phyloP scores from a whole-genome alignment of 2,888 invertebrate genomes.

The Aphidius colemani region DNA sequence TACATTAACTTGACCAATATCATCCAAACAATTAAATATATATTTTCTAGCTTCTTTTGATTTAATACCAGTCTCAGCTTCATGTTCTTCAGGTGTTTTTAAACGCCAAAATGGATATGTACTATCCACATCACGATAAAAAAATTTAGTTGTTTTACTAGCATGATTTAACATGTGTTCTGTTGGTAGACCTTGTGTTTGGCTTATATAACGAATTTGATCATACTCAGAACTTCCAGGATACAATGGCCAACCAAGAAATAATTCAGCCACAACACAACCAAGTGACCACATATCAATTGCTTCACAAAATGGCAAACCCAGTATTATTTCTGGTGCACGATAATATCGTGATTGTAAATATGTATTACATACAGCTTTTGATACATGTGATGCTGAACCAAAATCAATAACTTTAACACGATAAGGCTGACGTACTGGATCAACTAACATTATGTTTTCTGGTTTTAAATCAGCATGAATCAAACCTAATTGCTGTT shows the following conservation, averaged over 20 bases:
- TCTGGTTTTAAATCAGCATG: slow-evolving; percentile 99
- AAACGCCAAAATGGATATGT: slow-evolving; percentile 85
- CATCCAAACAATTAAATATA: slow-evolving; percentile 98
- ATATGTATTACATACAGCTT: slow-evolving; percentile 99
- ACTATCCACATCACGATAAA: slow-evolving; percentile 94
- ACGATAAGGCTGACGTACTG: slow-evolving; percentile 94
- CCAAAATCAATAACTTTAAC: slow-evolving; percentile 99
- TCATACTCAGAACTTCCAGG: slow-evolving; percentile 99
- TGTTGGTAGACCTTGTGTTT: slow-evolving; percentile 96
- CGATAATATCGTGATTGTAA: slow-evolving; percentile 98
- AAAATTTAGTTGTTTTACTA: slow-evolving; percentile 98
- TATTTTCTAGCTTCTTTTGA: slow-evolving; percentile 99
- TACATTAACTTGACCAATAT: slow-evolving; percentile 95
- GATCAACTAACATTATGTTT: slow-evolving; percentile 99
- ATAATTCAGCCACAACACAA: slow-evolving; percentile 98
- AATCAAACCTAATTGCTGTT: slow-evolving; percentile 95
- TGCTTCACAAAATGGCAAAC: slow-evolving; percentile 98
- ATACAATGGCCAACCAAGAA: slow-evolving; percentile 99
- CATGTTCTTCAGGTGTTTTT: slow-evolving; percentile 98
- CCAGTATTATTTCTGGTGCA: slow-evolving; percentile 95
- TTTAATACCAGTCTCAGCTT: slow-evolving; percentile 95
- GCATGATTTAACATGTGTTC: slow-evolving; percentile 97
- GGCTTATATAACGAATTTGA: slow-evolving; percentile 95
- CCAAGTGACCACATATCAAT: slow-evolving; percentile 99
- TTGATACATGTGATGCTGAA: slow-evolving; percentile 98